These are phyloP conservation scores for Tetragnatha montana DNA, from an alignment of 2,888 invertebrate genomes.

Conservation along the genomic window DNA sequence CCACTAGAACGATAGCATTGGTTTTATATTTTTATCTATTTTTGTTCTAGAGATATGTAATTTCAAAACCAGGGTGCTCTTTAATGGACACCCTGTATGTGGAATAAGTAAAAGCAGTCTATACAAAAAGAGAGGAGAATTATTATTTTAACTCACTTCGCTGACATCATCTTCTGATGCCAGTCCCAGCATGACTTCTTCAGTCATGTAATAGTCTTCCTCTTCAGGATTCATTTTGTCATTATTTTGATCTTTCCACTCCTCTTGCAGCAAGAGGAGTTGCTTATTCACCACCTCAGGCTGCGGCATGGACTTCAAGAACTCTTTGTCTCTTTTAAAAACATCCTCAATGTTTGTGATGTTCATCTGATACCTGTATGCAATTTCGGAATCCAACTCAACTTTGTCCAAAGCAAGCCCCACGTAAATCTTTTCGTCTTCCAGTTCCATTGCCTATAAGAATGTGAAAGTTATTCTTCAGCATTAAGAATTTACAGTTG, in stretches of 20 bases:
- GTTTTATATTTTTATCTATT: no score
- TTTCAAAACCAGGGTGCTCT: no score
- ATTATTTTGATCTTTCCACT: slow-evolving; percentile 46
- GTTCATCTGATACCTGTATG: slow-evolving; percentile 60
- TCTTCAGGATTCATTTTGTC: slow-evolving; percentile 7
- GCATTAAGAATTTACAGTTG: no score
- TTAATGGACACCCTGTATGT: no score
- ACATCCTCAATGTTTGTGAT: slow-evolving; percentile 59
- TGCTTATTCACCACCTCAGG: slow-evolving; percentile 67
- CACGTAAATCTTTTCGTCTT: slow-evolving; percentile 15
- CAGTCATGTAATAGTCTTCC: slow-evolving; percentile 37
- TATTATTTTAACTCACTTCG: slow-evolving; percentile 53
- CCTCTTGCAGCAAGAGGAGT: slow-evolving; percentile 50
- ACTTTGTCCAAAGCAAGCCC: slow-evolving; percentile 43
- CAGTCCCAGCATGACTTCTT: slow-evolving; percentile 54
- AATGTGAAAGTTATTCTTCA: no score
- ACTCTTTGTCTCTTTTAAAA: slow-evolving; percentile 62
- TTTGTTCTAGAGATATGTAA: no score
- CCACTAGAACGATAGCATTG: no score
- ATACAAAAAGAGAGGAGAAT: neutral
- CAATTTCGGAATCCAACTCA: slow-evolving; percentile 51
- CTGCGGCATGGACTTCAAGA: slow-evolving; percentile 59
- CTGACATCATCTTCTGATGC: slow-evolving; percentile 53
- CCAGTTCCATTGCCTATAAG: slow-evolving; percentile 62
- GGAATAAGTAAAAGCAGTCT: no score